These are phyloP conservation scores for Pseudanteris insignis DNA, from an alignment of 2,888 invertebrate genomes.

Conservation along the genomic window DNA sequence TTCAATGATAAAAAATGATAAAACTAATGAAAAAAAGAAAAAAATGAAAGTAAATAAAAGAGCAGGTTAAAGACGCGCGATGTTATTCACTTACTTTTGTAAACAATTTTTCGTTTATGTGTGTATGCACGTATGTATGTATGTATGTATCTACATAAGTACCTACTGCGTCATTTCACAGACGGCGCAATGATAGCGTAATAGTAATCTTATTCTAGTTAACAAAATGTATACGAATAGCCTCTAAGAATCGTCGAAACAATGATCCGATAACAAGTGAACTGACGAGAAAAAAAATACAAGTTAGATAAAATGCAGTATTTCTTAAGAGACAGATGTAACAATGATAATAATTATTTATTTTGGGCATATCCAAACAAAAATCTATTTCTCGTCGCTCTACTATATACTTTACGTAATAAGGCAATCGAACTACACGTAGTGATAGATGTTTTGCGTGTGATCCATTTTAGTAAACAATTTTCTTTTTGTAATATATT, in stretches of 20 bases:
- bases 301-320: conserved; percentile 56
- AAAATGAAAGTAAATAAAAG: conserved; percentile 11
- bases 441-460: conserved; percentile 59
- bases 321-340: conserved; percentile 65
- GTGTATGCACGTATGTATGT: conserved; percentile 45
- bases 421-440: conserved; percentile 52
- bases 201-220: conserved; percentile 65
- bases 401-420: conserved; percentile 62
- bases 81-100: conserved; percentile 38
- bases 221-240: conserved; percentile 67
- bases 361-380: conserved; percentile 65
- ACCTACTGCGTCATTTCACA: conserved; percentile 48
- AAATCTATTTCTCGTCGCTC: conserved; percentile 60
- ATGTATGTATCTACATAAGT: conserved; percentile 58
- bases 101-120: conserved; percentile 40
- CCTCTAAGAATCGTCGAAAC: conserved; percentile 58
- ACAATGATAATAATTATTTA: conserved; percentile 66
- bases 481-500: conserved; percentile 63
- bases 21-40: conserved; percentile 36
- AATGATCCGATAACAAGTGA: conserved; percentile 41
- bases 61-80: conserved; percentile 33
- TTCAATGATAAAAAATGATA: conserved; percentile 16
- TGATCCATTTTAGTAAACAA: conserved; percentile 58
- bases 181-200: conserved; percentile 53
- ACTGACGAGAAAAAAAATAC: conserved; percentile 30